These are phyloP conservation scores for Macrotus californicus DNA, from an alignment of 2,113 vertebrate species.

Conservation along the genomic window DNA sequence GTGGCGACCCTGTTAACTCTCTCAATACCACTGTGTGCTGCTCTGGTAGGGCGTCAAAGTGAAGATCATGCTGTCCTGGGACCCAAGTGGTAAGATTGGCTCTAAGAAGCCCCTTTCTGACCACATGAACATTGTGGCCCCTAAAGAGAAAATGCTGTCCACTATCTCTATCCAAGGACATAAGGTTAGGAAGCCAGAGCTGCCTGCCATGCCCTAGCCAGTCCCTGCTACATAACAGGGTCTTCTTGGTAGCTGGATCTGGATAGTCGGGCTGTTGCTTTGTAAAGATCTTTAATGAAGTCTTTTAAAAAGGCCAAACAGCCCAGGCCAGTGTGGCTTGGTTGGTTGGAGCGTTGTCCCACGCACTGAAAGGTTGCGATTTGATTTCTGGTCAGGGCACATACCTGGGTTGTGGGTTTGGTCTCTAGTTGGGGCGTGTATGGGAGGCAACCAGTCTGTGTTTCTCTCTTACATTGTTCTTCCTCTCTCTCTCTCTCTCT, in stretches of 20 bases:
- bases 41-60: slow-evolving; percentile 92
- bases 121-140: slow-evolving; percentile 91
- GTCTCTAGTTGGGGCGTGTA: too few species aligned
- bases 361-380: too few species aligned
- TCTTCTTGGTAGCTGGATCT: neutral
- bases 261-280: neutral
- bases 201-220: slow-evolving; percentile 86
- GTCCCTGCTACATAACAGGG: slow-evolving; percentile 84
- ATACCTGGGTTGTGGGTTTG: too few species aligned
- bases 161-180: slow-evolving; percentile 90
- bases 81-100: slow-evolving; percentile 89
- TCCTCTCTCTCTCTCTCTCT: too few species aligned
- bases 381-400: too few species aligned
- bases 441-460: too few species aligned
- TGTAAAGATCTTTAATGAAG: slow-evolving; percentile 73
- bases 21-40: slow-evolving; percentile 88
- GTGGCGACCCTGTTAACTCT: slow-evolving; percentile 89
- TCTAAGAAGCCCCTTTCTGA: slow-evolving; percentile 93
- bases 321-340: too few species aligned
- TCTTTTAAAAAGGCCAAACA: neutral
- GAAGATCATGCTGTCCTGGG: slow-evolving; percentile 93
- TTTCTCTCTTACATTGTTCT: too few species aligned
- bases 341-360: too few species aligned
- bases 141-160: slow-evolving; percentile 88
- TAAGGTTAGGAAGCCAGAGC: slow-evolving; percentile 92